These are phyloP conservation scores for Sinocyclocheilus grahami DNA, from an alignment of 2,113 vertebrate species.

Conservation along the genomic window DNA sequence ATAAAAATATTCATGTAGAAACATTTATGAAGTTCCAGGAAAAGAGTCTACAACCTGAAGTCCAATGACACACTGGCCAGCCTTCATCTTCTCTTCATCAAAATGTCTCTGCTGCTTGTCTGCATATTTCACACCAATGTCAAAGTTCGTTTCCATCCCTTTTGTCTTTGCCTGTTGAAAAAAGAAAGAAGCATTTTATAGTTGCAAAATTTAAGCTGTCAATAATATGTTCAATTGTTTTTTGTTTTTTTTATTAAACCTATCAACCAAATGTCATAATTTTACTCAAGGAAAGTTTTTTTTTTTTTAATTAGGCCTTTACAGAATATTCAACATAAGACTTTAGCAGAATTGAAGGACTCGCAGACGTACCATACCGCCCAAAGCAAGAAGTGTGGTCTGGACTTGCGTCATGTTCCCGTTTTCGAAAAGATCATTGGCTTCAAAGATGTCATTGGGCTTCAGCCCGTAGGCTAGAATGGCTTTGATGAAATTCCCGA, in stretches of 20 bases:
- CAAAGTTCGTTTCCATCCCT: slow-evolving; percentile 90
- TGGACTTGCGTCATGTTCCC: no score
- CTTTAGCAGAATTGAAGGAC: neutral
- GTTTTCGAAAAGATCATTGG: slow-evolving; percentile 87
- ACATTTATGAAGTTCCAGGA: neutral
- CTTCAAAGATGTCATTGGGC: slow-evolving; percentile 97
- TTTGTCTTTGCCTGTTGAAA: slow-evolving; percentile 89
- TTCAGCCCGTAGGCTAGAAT: slow-evolving; percentile 92
- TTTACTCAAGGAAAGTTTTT: neutral
- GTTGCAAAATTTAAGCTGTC: neutral
- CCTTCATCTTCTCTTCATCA: slow-evolving; percentile 92
- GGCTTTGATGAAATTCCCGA: slow-evolving; percentile 97
- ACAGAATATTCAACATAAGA: neutral
- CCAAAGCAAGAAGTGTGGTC: slow-evolving; percentile 85
- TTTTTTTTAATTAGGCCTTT: neutral
- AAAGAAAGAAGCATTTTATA: neutral
- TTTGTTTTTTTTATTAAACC: no score
- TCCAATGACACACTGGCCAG: slow-evolving; percentile 95
- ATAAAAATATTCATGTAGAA: no score
- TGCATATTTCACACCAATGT: slow-evolving; percentile 95
- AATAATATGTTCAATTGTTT: neutral
- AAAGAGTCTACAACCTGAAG: slow-evolving; percentile 80
- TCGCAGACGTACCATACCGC: slow-evolving; percentile 86
- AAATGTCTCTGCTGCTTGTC: slow-evolving; percentile 92
- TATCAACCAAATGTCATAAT: neutral